Conservation (phyloP, 2,797 vertebrate genomes). For the Urophycis tenuis region DNA sequence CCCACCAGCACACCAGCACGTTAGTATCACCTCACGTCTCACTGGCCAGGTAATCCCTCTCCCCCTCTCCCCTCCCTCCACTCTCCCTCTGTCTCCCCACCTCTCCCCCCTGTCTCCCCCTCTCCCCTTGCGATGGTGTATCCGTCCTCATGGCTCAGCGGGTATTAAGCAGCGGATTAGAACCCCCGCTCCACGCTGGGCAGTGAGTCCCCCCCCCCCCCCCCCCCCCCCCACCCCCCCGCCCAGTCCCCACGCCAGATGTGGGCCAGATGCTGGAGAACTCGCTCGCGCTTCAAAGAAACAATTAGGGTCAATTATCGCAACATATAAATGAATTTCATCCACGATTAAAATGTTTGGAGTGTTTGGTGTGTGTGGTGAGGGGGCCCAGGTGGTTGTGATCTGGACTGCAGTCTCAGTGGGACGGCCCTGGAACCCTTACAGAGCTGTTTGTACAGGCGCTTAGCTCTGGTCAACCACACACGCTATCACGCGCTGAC, state of each 20-base stretch:
- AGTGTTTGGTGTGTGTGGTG: slow-evolving; percentile 31
- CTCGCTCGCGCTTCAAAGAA: slow-evolving; percentile 69
- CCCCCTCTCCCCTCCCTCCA: not conserved
- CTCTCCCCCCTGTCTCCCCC: slow-evolving; percentile 35
- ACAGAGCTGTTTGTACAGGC: slow-evolving; percentile 68
- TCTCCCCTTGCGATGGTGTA: no score
- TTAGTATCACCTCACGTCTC: not conserved
- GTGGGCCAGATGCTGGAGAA: slow-evolving; percentile 68
- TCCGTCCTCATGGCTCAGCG: slow-evolving; percentile 18
- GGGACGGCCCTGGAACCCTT: slow-evolving; percentile 54
- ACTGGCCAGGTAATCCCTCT: not conserved
- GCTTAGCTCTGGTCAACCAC: slow-evolving; percentile 60
- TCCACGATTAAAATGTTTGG: slow-evolving; percentile 71
- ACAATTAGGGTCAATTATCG: slow-evolving; percentile 76
- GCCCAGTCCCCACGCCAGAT: slow-evolving; percentile 47
- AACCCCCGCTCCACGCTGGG: slow-evolving; percentile 52
- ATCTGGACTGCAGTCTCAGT: slow-evolving; percentile 58
- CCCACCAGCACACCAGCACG: slow-evolving; percentile 18
- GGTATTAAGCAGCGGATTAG: slow-evolving; percentile 45
- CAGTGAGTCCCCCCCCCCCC: slow-evolving; percentile 52
- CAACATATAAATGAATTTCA: slow-evolving; percentile 77
- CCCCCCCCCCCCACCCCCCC: slow-evolving; percentile 39
- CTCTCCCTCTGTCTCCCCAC: no score
- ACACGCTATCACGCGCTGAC: slow-evolving; percentile 12
- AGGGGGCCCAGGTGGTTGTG: slow-evolving; percentile 72